Conservation (phyloP, 2,797 vertebrate genomes). For the Iguana delicatissima region DNA sequence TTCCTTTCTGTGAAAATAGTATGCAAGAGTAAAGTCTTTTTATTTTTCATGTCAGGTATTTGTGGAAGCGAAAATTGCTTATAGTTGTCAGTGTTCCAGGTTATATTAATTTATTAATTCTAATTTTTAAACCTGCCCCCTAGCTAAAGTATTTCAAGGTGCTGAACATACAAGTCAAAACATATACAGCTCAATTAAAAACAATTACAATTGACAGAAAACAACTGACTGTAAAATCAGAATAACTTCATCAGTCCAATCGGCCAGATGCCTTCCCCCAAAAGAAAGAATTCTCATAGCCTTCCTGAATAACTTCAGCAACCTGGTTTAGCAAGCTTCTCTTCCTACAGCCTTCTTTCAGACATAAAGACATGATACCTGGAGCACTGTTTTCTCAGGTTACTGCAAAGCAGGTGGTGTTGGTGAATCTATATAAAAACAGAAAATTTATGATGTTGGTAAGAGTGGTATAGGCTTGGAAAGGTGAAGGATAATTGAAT, state of each 20-base stretch:
- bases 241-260: background rate
- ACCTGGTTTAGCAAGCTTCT: background rate
- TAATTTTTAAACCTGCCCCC: background rate
- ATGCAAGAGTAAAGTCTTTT: background rate
- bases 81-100: background rate
- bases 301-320: conserved; percentile 10
- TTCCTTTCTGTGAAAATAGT: background rate
- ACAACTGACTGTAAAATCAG: background rate
- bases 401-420: conserved; percentile 30
- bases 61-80: conserved; percentile 20
- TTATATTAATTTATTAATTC: background rate
- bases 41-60: conserved; percentile 29
- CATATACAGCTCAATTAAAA: background rate
- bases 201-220: conserved; percentile 7
- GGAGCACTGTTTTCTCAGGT: background rate
- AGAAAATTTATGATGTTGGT: conserved; percentile 18
- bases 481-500: too few species aligned
- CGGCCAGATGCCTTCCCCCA: background rate
- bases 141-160: background rate
- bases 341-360: background rate
- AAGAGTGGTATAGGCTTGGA: background rate
- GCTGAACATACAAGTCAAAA: background rate
- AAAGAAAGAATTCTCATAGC: background rate
- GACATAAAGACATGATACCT: background rate
- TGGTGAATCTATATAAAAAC: conserved; percentile 31